Evolutionary conservation across 2,888 invertebrate genomes (phyloP).

Genomic region (Liposcelis brunnea): DNA sequence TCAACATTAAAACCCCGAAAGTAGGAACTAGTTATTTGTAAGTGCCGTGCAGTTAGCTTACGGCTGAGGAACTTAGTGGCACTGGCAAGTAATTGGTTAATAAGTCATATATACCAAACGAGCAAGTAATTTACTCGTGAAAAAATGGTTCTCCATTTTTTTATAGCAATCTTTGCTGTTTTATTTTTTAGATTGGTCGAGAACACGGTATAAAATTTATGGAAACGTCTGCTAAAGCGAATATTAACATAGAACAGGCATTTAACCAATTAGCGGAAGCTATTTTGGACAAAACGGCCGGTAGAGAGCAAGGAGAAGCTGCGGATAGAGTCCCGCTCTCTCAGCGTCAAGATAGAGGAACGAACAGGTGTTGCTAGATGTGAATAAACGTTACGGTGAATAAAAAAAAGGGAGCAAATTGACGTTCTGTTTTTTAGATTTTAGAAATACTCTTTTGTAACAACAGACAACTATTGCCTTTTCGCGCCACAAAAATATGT

Average conservation of each 20-base stretch:
- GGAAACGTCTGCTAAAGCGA: conserved; percentile 96
- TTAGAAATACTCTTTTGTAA: no score
- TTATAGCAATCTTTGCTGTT: no score
- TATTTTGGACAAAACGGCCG: conserved; percentile 80
- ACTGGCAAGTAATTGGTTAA: no score
- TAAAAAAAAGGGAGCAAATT: conserved; percentile 3
- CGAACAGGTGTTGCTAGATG: conserved; percentile 39
- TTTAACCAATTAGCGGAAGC: conserved; percentile 90
- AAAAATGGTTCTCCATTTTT: no score
- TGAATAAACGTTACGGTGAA: background rate
- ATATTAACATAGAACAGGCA: conserved; percentile 90
- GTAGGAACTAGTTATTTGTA: no score
- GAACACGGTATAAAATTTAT: conserved; percentile 93
- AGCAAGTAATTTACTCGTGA: no score
- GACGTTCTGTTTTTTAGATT: conserved; percentile 17
- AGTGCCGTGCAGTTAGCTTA: no score
- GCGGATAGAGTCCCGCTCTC: conserved; percentile 53
- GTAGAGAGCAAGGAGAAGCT: conserved; percentile 61
- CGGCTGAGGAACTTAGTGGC: no score
- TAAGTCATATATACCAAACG: no score
- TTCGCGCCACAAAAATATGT: no score
- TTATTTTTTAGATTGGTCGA: conserved; percentile 60
- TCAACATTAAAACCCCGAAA: no score
- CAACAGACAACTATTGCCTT: no score
- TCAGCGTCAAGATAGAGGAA: conserved; percentile 45